phyloP scores from a whole-genome alignment of 2,797 vertebrate genomes.

The Sparus aurata region DNA sequence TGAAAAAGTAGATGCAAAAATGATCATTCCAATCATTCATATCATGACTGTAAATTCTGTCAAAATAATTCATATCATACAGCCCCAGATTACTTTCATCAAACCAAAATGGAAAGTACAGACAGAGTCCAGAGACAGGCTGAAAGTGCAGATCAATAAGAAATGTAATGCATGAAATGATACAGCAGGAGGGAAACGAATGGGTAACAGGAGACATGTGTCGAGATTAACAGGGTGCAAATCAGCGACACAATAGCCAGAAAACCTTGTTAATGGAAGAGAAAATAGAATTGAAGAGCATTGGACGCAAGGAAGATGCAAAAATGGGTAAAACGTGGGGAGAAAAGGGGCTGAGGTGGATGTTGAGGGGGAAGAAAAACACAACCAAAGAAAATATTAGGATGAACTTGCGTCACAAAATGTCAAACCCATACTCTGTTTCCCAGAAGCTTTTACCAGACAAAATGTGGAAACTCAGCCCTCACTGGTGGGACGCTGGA shows the following conservation, averaged over 20 bases:
- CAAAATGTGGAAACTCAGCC: slow-evolving; percentile 80
- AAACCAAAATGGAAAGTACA: neutral
- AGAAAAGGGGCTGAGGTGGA: slow-evolving; percentile 34
- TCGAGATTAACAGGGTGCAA: neutral
- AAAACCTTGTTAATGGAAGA: neutral
- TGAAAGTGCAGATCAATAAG: slow-evolving; percentile 14
- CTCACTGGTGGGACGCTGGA: slow-evolving; percentile 58
- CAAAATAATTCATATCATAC: no score
- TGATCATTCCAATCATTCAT: no score
- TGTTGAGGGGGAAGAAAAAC: slow-evolving; percentile 33
- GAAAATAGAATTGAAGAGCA: slow-evolving; percentile 8
- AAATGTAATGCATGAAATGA: slow-evolving; percentile 9
- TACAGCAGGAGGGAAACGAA: neutral
- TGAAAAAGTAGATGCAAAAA: no score
- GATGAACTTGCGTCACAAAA: slow-evolving; percentile 68
- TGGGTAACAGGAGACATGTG: neutral
- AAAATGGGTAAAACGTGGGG: slow-evolving; percentile 31
- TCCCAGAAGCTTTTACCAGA: slow-evolving; percentile 79
- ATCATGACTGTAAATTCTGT: no score
- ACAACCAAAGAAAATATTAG: slow-evolving; percentile 51
- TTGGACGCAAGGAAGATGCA: slow-evolving; percentile 21
- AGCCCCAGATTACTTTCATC: neutral
- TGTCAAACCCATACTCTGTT: slow-evolving; percentile 69
- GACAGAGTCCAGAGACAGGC: neutral
- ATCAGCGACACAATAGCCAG: slow-evolving; percentile 5